Base-by-base conservation (phyloP, 1,140 invertebrate species). In the Scaptomyza pallida region DNA sequence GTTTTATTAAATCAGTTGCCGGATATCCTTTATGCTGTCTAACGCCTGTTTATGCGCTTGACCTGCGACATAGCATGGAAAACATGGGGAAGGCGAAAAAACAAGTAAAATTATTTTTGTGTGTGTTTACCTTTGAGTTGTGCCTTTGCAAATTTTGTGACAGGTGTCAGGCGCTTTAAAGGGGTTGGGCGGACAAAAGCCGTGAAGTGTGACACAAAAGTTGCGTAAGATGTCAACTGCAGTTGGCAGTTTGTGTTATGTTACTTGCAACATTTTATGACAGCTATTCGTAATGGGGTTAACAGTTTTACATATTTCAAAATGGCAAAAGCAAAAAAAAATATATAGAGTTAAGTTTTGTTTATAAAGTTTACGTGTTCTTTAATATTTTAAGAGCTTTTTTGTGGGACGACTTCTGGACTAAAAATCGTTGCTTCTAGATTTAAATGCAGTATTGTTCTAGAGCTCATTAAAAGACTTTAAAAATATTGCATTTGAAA, bases 201-300 rank as follows among this genome's bases (percentile, higher is more conserved):
- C 19, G 55, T 55, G 37, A 43, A 55, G 23, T 55, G 37, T 43
- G 13, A 30, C 52, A 55, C 37, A 55, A 15, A 43, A 43, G 37
- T 40, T 43, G 52, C 13, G 52, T 26, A 63, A 64, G 21, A 19
- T 70, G 60, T 54, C 60, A 70, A 70, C 75, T 79, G 79, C 62
- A 60, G 72, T 56, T 85, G 79, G 75, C 80, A 85, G 65, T 51
- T 78, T 52, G 65, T 64, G 79, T 52, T 72, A 72, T 55, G 37
- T 9, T 26, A 13, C 41, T 43, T 43, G 16, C 16, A 9, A 30
- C 5, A 30, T 30, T 30, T 5, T 9, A 1, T 30, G 26, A 30
- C 26, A 30, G 26, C 26, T 30, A 30, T 30, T 30, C 26, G 26
- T 30, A 30, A 30, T 30, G 26, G 26, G 26, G 26, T 30, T 30